phyloP scores from a whole-genome alignment of 2,797 vertebrate species.

The Myotis vivesi region DNA sequence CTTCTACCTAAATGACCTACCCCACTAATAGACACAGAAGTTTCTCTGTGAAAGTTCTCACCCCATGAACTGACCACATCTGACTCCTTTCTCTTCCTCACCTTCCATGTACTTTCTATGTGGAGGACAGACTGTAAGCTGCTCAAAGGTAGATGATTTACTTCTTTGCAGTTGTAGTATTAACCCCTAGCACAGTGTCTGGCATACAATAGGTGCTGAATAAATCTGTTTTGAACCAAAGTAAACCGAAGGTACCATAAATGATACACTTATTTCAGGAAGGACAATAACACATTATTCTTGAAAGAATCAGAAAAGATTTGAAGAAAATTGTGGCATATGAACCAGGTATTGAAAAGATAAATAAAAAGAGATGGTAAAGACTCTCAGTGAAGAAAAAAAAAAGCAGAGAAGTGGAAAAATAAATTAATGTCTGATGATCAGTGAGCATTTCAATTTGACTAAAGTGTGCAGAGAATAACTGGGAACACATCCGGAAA shows the following conservation, averaged over 20 bases:
- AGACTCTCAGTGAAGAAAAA: not conserved
- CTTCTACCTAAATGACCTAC: not conserved
- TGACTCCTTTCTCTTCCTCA: not conserved
- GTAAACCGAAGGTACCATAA: not conserved
- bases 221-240: not conserved
- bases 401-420: not conserved
- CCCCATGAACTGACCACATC: not conserved
- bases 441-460: not conserved
- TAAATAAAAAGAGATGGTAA: not conserved
- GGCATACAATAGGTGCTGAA: not conserved
- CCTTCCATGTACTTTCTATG: not conserved
- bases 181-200: not conserved
- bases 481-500: not conserved
- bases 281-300: not conserved
- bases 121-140: not conserved
- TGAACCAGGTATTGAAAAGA: not conserved
- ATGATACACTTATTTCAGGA: not conserved
- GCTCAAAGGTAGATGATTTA: not conserved
- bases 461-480: not conserved
- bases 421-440: conserved; percentile 29
- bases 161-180: not conserved
- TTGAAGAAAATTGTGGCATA: not conserved
- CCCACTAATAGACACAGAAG: not conserved
- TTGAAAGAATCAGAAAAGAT: conserved; percentile 18
- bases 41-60: not conserved